phyloP scores from a whole-genome alignment of 2,797 vertebrate species.

The Takifugu ocellatus region DNA sequence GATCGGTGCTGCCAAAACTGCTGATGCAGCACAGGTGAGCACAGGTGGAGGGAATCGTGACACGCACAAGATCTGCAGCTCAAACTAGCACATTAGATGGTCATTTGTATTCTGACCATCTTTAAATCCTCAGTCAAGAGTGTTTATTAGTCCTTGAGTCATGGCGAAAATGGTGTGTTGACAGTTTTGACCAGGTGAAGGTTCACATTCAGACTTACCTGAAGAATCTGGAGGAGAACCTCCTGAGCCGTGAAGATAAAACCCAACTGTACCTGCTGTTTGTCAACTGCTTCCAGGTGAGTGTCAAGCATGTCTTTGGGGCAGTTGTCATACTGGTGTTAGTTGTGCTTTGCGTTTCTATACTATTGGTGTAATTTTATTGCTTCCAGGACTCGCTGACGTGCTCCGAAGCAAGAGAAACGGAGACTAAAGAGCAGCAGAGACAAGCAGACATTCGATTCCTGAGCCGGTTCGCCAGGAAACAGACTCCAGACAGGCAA shows the following conservation, averaged over 20 bases:
- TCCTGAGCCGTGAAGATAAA: constrained; percentile 58
- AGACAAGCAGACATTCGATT: constrained; percentile 44
- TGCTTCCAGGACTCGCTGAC: constrained; percentile 63
- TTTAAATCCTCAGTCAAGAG: no score
- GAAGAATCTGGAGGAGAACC: constrained; percentile 61
- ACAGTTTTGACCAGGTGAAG: constrained; percentile 74
- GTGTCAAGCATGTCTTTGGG: neutral
- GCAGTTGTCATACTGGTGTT: neutral
- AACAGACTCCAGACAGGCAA: constrained; percentile 46
- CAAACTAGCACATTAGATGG: no score
- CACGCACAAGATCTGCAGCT: no score
- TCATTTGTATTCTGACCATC: no score
- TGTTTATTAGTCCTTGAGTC: no score
- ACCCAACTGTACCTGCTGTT: constrained; percentile 76
- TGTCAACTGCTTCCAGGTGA: constrained; percentile 78
- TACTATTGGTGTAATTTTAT: neutral
- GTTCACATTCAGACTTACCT: constrained; percentile 69
- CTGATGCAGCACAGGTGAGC: constrained; percentile 76
- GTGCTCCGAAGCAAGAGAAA: constrained; percentile 31
- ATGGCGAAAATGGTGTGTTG: neutral
- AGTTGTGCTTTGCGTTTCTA: neutral
- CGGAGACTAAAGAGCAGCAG: constrained; percentile 18
- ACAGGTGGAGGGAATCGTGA: no score
- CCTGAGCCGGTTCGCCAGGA: constrained; percentile 62
- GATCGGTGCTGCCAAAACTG: constrained; percentile 76